Evolutionary conservation across 2,113 vertebrate species (phyloP), one percentile per base, ranked within the genome.

Genomic region (Alectura lathami): DNA sequence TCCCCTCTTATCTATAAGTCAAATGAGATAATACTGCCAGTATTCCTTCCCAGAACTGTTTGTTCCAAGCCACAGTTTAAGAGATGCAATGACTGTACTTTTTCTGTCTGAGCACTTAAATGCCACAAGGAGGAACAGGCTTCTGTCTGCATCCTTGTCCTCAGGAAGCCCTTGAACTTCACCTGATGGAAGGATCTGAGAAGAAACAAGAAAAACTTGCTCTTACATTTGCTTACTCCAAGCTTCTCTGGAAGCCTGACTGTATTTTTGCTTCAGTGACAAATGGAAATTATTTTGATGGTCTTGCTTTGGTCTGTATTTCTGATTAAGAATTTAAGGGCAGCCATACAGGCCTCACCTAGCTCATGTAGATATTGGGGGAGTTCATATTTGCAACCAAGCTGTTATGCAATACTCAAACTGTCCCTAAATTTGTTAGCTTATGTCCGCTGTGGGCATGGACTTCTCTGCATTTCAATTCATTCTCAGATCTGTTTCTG

Each of bases 151-250:
- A 84, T 72, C 76, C 72, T 86, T 72, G 42, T 63, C 78, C 75
- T 23, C 8, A 17, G 43, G 42, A 88, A 85, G 50, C 53, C 32
- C 68, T 88, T 2, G 3, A 66, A 63, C 45, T 80, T 85, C 42
- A 70, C 17, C 12, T 59, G 13, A 47, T 36, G 24, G 47, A 88
- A 45, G 60, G 43, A 27, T 88, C 76, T 81, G 50, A 70, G 70
- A 59, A 87, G 59, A 88, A 95, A 88, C 59, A 70, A 69, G 67
- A 89, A 88, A 73, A 88, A 36, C 89, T 76, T 83, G 74, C 40
- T 85, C 57, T 83, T 7, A 5, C n/a, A 81, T 93, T 53, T 75
- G n/a, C 68, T 93, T 40, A 43, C 38, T 83, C 7, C 13, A 59
- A 30, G 45, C 27, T 94, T 47, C 50, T 81, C 77, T 73, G 53